Percentiles rank a stretch among this genome's conserved stretches.
phyloP scores from a whole-genome alignment of 2,113 vertebrate species.

The Dipodomys stephensi region DNA sequence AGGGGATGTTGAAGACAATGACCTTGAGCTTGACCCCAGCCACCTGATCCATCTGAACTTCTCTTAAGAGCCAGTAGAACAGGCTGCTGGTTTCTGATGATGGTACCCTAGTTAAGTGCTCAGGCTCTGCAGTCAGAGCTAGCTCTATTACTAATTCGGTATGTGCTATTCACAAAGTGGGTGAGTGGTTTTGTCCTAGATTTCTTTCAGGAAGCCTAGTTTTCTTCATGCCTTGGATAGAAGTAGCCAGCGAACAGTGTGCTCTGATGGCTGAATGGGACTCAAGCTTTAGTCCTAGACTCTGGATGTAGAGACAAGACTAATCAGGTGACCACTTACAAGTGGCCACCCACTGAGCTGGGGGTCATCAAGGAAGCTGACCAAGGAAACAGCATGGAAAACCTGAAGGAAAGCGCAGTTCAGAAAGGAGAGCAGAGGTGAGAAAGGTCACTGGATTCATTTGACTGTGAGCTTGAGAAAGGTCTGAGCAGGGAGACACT shows the following conservation, averaged over 20 bases:
- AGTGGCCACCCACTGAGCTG: background rate
- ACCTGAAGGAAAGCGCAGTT: background rate
- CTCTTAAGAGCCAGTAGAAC: background rate
- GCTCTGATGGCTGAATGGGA: background rate
- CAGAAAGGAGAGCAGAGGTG: background rate
- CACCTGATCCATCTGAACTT: background rate
- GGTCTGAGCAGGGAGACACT: fast-evolving
- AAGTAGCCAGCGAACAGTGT: background rate
- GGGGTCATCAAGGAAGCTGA: background rate
- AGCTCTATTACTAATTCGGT: background rate
- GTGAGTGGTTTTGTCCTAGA: background rate
- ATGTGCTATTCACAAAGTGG: background rate
- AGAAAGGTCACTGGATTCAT: background rate
- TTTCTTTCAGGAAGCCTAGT: background rate
- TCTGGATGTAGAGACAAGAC: background rate
- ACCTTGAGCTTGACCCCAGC: background rate
- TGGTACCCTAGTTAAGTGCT: background rate
- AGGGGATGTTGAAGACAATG: background rate
- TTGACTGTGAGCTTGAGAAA: background rate
- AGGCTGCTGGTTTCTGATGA: background rate
- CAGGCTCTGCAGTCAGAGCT: background rate
- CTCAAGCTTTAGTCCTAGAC: background rate
- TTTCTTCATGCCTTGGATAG: background rate
- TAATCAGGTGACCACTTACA: background rate
- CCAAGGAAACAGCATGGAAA: background rate